Evolutionary conservation across 2,113 vertebrate species (phyloP), one percentile per base, ranked within the genome.

Genomic region (Hippoglossus stenolepis): DNA sequence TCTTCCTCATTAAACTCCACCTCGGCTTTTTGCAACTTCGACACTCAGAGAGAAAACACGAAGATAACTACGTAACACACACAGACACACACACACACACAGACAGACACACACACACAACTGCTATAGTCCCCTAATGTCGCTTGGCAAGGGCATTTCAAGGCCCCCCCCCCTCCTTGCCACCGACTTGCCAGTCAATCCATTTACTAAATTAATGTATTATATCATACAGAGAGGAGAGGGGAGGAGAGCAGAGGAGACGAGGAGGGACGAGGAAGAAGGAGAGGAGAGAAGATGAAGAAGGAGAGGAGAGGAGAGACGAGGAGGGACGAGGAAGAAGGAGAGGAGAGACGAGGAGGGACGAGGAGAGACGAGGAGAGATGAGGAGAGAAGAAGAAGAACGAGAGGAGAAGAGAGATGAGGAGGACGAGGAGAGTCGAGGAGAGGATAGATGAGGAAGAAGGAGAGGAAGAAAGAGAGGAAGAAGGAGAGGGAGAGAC

Each of bases 201-300:
- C 93, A 95, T 94, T 95, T 94, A 86, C 86, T 77, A 93, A 93
- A 95, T 94, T 57, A 93, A 89, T 70, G 82, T 47, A 78, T 86
- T 90, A 86, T 70, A 89, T 89, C 81, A 83, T 65, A 71, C 23
- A 76, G 81, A 85, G 57, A 75, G 77, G 0, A 79, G 54, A 31
- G 9, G 21, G 5, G 12, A 45, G 14, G 28, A n/a, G n/a, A 18
- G 61, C 58, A 5, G 26, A 67, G 21, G 23, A 28, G 11, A 26
- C 4, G 45, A 49, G 45, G 45, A 17, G 45, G 11, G 45, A 49
- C 3, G 45, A 15, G 45, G 45, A 47, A 17, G 15, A 1, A 17
- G 15, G 45, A 5, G 45, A 17, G 5, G 45, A 49, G 12, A 4
- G 26, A 28, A 5, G 28, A 31, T 5, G 28, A 31, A 31, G 28